Evolutionary conservation across 2,113 vertebrate genomes (phyloP).

Genomic region (Sapayoa aenigma): DNA sequence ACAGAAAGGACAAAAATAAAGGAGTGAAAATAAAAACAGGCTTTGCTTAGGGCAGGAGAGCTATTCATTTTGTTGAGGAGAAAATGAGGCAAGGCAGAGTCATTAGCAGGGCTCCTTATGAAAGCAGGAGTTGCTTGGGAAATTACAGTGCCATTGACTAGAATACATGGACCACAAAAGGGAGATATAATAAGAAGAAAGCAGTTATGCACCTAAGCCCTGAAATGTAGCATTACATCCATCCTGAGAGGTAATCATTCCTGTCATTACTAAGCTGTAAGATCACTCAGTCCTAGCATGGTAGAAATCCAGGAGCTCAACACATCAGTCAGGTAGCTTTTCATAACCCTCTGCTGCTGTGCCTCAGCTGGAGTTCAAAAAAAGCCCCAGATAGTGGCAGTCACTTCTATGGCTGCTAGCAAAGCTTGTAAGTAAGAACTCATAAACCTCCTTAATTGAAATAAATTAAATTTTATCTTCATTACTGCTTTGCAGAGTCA

Average conservation of each 20-base stretch:
- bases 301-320: constrained; percentile 49
- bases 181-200: constrained; percentile 66
- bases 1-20: constrained; percentile 19
- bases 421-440: constrained; percentile 62
- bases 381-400: background rate
- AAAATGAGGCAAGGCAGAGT: constrained; percentile 51
- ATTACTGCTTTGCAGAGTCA: constrained; percentile 60
- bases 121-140: constrained; percentile 58
- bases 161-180: constrained; percentile 65
- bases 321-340: constrained; percentile 32
- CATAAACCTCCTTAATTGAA: constrained; percentile 70
- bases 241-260: constrained; percentile 68
- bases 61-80: constrained; percentile 52
- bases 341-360: constrained; percentile 40
- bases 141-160: constrained; percentile 65
- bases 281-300: constrained; percentile 53
- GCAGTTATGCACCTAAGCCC: constrained; percentile 69
- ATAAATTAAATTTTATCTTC: constrained; percentile 69
- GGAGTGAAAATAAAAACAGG: constrained; percentile 35
- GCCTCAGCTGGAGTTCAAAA: constrained; percentile 36
- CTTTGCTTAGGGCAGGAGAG: constrained; percentile 38
- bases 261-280: constrained; percentile 67
- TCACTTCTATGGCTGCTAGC: constrained; percentile 11
- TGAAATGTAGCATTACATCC: constrained; percentile 69
- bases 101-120: constrained; percentile 51